These are phyloP conservation scores for Tachina grossa DNA, from an alignment of 2,888 invertebrate species.

Conservation along the genomic window DNA sequence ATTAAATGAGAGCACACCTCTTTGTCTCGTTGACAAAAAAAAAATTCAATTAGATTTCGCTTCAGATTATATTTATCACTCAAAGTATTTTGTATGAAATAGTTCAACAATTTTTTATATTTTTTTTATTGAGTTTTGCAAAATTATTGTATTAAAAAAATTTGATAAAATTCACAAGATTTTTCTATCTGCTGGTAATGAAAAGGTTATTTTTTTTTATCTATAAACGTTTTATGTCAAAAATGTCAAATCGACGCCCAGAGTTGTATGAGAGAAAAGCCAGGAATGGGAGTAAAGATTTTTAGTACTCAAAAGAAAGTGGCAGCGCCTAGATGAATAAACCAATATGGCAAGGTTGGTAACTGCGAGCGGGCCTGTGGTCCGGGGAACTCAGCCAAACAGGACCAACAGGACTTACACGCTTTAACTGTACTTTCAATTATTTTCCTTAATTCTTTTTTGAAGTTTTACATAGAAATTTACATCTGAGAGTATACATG, in stretches of 20 bases:
- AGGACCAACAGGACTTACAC: too few relatives aligned
- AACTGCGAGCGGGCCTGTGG: too few relatives aligned
- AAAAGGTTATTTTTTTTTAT: constrained; percentile 60
- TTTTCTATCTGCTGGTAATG: constrained; percentile 19
- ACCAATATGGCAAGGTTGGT: too few relatives aligned
- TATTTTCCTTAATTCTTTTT: too few relatives aligned
- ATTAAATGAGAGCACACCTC: constrained; percentile 34
- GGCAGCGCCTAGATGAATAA: not conserved
- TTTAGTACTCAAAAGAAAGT: not conserved
- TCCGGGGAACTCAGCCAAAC: too few relatives aligned
- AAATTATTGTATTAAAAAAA: constrained; percentile 23
- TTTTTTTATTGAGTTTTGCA: not conserved
- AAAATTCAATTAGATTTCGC: constrained; percentile 1
- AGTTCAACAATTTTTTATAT: not conserved
- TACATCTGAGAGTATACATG: too few relatives aligned
- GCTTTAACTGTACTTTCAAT: too few relatives aligned
- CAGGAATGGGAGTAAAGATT: not conserved
- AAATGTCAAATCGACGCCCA: constrained; percentile 59
- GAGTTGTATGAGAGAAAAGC: constrained; percentile 11
- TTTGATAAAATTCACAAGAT: constrained; percentile 12
- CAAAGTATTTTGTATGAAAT: not conserved
- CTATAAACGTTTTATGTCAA: constrained; percentile 62
- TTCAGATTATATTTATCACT: constrained; percentile 29
- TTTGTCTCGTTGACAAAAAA: constrained; percentile 45
- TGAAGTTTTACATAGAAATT: too few relatives aligned